Conservation (phyloP, 2,888 invertebrate genomes). For the Epirrhoe alternata region DNA sequence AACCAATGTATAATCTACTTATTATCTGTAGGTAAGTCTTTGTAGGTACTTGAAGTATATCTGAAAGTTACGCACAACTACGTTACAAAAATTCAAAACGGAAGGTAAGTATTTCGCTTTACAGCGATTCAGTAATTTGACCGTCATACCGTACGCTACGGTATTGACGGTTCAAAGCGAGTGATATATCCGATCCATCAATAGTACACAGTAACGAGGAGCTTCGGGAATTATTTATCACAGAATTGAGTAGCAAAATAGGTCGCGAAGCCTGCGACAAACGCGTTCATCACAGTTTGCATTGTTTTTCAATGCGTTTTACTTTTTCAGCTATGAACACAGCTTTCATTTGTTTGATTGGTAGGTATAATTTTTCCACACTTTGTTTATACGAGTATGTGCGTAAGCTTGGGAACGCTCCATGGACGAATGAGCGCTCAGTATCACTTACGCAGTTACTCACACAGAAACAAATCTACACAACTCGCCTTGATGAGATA, state of each 20-base stretch:
- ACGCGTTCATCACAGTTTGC: conserved; percentile 12
- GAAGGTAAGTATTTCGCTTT: background rate
- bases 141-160: background rate
- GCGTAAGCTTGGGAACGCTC: too few relatives aligned
- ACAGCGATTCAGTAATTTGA: conserved; percentile 9
- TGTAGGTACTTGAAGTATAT: too few relatives aligned
- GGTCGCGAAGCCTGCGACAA: conserved; percentile 8
- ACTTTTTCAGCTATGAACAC: too few relatives aligned
- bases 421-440: too few relatives aligned
- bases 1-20: too few relatives aligned
- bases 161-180: conserved; percentile 3
- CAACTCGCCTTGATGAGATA: too few relatives aligned
- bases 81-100: background rate
- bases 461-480: too few relatives aligned
- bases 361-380: too few relatives aligned
- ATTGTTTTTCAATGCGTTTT: background rate
- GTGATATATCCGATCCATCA: conserved; percentile 5
- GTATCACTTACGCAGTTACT: too few relatives aligned
- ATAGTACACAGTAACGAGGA: conserved; percentile 18
- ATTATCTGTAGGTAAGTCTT: too few relatives aligned
- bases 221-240: conserved; percentile 24
- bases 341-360: background rate
- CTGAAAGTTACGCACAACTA: too few relatives aligned
- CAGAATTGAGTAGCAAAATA: conserved; percentile 13
- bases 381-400: too few relatives aligned